Base-by-base conservation (phyloP, 1,140 invertebrate genomes). In the Magallana gigas region DNA sequence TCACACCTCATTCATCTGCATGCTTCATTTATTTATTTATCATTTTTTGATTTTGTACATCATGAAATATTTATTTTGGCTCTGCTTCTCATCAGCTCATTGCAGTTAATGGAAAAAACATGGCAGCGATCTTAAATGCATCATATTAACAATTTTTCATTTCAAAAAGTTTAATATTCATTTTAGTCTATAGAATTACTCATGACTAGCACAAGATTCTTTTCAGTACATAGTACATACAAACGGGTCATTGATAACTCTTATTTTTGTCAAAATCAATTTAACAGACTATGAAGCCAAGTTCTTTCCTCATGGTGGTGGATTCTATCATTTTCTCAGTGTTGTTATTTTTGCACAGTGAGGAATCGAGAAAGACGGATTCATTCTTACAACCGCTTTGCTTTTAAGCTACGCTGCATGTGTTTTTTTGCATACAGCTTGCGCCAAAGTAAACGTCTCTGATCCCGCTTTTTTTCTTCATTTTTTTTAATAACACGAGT, bases 381-480 rank as follows among this genome's bases (percentile, higher is more conserved):
- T 29, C 68, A 76, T 8, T 76, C 68, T 11, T 4, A 11, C 8
- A 29, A 11, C 23, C 9, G 68, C 68, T 76, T 11, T 6, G 36
- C 36, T 48, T 23, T 23, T 48, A 48, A 48, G 36, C 11, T 12
- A 12, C 8, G 11, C 23, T 48, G 68, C 68, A 11, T 29, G 18
- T 4, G 36, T 48, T 36, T 76, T 11, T 23, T 29, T 12, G 68
- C 68, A 76, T 29, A 18, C 68, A 36, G 23, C 9, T 76, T 29
- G 23, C 4, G 68, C 11, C 8, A 76, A 2, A 18, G 11, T 4
- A 29, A 48, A 48, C 60, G 36, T 81, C n/a, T 56, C 48, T 48
- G 80, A n/a, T n/a, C 57, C 29, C 60, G 87, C 87, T 18, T 57
- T 84, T 85, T 88, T 89, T 88, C 76, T 86, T 18, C 8, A 11